phyloP scores from a whole-genome alignment of 2,888 invertebrate genomes.

The Odontocerum albicorne region DNA sequence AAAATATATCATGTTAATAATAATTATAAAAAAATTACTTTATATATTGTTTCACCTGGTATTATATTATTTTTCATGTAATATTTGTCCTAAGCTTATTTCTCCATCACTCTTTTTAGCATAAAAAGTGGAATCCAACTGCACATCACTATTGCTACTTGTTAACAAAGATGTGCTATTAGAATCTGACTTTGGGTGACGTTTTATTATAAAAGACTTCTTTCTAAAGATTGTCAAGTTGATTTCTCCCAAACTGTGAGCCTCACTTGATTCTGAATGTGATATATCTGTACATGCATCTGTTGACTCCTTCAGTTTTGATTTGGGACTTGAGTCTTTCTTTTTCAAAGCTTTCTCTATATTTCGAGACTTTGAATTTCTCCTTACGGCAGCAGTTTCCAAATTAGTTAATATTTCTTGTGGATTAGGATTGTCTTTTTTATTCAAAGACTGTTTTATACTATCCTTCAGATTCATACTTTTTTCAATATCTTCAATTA shows the following conservation, averaged over 20 bases:
- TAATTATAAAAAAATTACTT: too few relatives aligned
- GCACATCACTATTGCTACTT: constrained; percentile 32
- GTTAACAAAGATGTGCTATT: constrained; percentile 24
- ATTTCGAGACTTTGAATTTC: neutral
- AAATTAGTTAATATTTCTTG: constrained; percentile 6
- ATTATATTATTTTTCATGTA: constrained; percentile 11
- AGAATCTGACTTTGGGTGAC: constrained; percentile 19
- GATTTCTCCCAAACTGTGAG: constrained; percentile 34
- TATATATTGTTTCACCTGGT: too few relatives aligned
- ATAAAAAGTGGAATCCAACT: constrained; percentile 23
- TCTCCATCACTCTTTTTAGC: constrained; percentile 34
- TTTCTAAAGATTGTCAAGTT: constrained; percentile 30
- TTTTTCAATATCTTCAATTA: too few relatives aligned
- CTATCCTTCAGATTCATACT: too few relatives aligned
- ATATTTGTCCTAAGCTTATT: constrained; percentile 27
- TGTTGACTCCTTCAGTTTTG: constrained; percentile 18
- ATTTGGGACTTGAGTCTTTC: neutral
- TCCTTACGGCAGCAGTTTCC: constrained; percentile 3
- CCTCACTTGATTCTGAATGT: constrained; percentile 32
- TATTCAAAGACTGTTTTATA: too few relatives aligned
- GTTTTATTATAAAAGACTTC: constrained; percentile 28
- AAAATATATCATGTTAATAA: too few relatives aligned
- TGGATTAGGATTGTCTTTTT: neutral
- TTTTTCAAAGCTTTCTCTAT: neutral
- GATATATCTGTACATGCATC: constrained; percentile 27